Base-by-base conservation (phyloP, 35 echinoderm and acorn worm species). In the Eucidaris tribuloides region DNA sequence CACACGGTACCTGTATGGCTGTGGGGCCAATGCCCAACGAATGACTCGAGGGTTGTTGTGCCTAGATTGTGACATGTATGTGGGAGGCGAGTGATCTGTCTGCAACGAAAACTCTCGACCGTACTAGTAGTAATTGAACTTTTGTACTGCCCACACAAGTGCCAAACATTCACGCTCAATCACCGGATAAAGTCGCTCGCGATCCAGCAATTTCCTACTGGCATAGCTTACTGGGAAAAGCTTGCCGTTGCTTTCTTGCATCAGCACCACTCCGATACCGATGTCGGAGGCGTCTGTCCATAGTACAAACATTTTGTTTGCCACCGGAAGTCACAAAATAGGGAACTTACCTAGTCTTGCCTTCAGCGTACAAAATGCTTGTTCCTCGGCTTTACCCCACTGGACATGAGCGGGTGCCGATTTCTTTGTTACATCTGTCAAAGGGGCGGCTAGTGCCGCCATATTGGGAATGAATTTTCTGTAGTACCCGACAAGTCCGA, bases 401-500 rank as follows among this genome's bases (percentile, higher is more conserved):
- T 80, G 25, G 7, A 88, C 76, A 5, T 29, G 81, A 7, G 35
- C 38, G 17, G 78, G 86, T 5, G 34, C 14, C 1, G 29, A 42
- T 25, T 66, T 52, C 41, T 33, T 64, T n/a, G 76, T 81, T 71
- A 91, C 42, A 46, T 84, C 70, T 50, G 45, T 45, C 34, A 94
- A 48, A 35, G 88, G 88, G 28, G 33, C 39, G 44, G 88, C 66
- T 31, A 91, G 44, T 41, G 45, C 28, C 6, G 65, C 80, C 78
- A 66, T 84, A 18, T 84, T 30, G 15, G 66, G 66, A 15, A 91
- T 64, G 55, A 90, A 90, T 36, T 90, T 90, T 2, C 88, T 46
- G 54, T 90, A 90, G 22, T 90, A 91, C 20, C 82, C 76, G 18
- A 46, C 46, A 19, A 91, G 42, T 28, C 89, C 89, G 24, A 90